Percentiles rank a stretch among this genome's conserved stretches.
These are phyloP conservation scores for Drosophila pseudoobscura DNA, from an alignment of 1,140 invertebrate species.

Conservation along the genomic window DNA sequence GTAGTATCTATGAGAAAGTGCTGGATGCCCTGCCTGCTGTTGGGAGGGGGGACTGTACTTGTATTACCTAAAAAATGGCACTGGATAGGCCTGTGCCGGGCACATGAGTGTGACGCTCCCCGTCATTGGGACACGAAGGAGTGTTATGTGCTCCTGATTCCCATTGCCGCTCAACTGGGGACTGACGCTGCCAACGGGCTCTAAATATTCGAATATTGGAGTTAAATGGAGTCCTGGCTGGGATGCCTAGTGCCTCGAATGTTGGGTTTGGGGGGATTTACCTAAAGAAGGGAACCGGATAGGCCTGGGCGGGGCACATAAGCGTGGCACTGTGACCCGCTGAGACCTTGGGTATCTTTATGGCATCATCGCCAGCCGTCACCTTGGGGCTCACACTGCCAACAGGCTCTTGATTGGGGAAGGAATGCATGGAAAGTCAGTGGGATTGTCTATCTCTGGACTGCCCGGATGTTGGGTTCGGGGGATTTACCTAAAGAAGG, in stretches of 20 bases:
- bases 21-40: slow-evolving; percentile 36
- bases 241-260: slow-evolving; percentile 30
- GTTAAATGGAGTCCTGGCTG: background rate
- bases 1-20: background rate
- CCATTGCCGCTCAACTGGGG: slow-evolving; percentile 84
- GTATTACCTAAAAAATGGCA: slow-evolving; percentile 87
- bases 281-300: slow-evolving; percentile 86
- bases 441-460: background rate
- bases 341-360: slow-evolving; percentile 83
- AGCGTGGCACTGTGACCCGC: slow-evolving; percentile 80
- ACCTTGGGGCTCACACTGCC: slow-evolving; percentile 88
- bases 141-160: slow-evolving; percentile 68
- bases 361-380: slow-evolving; percentile 85
- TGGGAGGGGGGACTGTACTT: slow-evolving; percentile 10
- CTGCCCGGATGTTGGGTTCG: slow-evolving; percentile 58
- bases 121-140: slow-evolving; percentile 66
- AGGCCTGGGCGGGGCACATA: slow-evolving; percentile 86
- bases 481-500: slow-evolving; percentile 86
- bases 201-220: slow-evolving; percentile 66
- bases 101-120: slow-evolving; percentile 85
- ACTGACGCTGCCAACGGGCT: slow-evolving; percentile 86
- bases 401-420: slow-evolving; percentile 86
- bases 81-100: slow-evolving; percentile 88
- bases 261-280: slow-evolving; percentile 69
- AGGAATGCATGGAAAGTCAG: background rate